Evolutionary conservation across 2,113 vertebrate genomes (phyloP), one percentile per base, ranked within the genome.

Genomic region (Neogobius melanostomus): DNA sequence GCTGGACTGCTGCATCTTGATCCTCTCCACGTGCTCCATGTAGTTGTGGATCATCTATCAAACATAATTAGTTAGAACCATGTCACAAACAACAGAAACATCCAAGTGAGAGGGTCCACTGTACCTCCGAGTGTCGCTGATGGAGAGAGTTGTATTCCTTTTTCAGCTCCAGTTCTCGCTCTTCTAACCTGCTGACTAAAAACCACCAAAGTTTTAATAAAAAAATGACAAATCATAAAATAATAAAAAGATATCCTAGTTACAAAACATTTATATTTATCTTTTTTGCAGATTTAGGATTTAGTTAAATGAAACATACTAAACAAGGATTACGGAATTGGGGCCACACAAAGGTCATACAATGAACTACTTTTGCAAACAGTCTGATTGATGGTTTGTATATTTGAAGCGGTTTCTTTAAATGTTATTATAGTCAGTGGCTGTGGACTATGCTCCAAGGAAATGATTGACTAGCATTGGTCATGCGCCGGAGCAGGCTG

Each of bases 41-140:
- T 98, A 99, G 64, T 98, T 98, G 88, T 99, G 97, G 81, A 99
- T 99, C 97, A 99, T 99, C 97, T 99, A 85, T 3, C 68, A 10
- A 36, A 69, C 64, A 43, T 72, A 71, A 50, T 4, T 0, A 15
- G 16, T 72, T 45, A 62, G 11, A 56, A 11, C 10, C 6, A 4
- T 53, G 12, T 5, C n/a, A 1, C 7, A 0, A 7, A 14, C 15
- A 64, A 47, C n/a, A 48, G 16, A 16, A 6, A 8, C 12, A 16
- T 8, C 17, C 43, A 11, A 8, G 17, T 36, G 7, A 10, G 1
- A 60, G 21, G 1, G 2, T 14, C 45, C 36, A 64, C 7, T 56
- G 68, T 82, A 98, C 98, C 96, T 98, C 98, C 2, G 97, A 96
- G 90, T 99, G 98, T 60, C 98, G 91, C 82, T 98, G 96, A 85